Conservation (phyloP, 2,888 invertebrate genomes). For the Drosophila siamana region DNA sequence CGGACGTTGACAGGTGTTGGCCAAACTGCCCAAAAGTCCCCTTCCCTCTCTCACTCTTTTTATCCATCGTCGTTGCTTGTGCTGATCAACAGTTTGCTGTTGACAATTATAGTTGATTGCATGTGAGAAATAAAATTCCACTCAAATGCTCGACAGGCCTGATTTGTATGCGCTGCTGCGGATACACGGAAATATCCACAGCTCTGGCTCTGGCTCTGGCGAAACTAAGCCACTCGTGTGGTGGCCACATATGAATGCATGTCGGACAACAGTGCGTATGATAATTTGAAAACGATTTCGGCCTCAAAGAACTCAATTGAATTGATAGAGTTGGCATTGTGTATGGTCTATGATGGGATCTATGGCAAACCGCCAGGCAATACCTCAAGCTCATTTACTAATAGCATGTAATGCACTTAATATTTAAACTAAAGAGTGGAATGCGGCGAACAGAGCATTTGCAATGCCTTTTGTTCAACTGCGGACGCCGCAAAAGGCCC, state of each 20-base stretch:
- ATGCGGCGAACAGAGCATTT: conserved; percentile 15
- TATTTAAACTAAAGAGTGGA: conserved; percentile 24
- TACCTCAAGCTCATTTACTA: conserved; percentile 42
- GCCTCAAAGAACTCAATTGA: background rate
- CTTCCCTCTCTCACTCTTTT: too few relatives aligned
- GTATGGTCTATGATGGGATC: background rate
- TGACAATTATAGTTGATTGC: conserved; percentile 64
- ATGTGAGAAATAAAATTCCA: conserved; percentile 50
- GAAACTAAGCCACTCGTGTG: background rate
- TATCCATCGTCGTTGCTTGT: conserved; percentile 25
- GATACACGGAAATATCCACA: too few relatives aligned
- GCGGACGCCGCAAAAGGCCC: conserved; percentile 65
- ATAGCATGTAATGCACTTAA: conserved; percentile 45
- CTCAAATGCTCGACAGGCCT: conserved; percentile 34
- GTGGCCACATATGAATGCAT: background rate
- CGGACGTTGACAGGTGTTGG: conserved; percentile 65
- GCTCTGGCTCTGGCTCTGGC: background rate
- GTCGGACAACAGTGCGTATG: background rate
- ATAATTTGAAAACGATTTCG: conserved; percentile 3
- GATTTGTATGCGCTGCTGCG: conserved; percentile 35
- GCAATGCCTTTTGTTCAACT: conserved; percentile 69
- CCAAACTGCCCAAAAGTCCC: background rate
- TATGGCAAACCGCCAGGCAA: conserved; percentile 22
- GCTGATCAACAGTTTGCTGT: conserved; percentile 76
- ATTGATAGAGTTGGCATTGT: conserved; percentile 9